Conservation (phyloP, 2,113 vertebrate species). For the Pampusana beccarii region DNA sequence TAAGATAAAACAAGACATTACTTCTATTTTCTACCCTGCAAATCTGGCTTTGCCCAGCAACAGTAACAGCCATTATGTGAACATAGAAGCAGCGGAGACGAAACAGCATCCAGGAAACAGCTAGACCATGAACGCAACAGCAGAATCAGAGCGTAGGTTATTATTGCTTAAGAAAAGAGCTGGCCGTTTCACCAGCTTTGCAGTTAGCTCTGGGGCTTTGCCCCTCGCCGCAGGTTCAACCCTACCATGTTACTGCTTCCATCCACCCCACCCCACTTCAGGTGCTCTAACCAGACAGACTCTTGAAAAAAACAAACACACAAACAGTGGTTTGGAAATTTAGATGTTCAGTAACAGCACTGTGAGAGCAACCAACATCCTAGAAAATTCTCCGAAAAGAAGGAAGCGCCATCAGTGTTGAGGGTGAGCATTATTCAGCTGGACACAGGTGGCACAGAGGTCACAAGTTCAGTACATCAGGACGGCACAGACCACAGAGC, state of each 20-base stretch:
- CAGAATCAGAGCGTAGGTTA: not conserved
- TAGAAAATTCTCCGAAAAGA: not conserved
- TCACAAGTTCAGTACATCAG: accelerated
- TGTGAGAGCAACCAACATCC: not conserved
- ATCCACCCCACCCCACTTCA: not conserved
- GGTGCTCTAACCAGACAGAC: not conserved
- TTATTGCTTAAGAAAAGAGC: not conserved
- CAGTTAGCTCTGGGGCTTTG: not conserved
- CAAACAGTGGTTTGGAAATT: not conserved
- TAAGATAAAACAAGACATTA: conserved; percentile 37
- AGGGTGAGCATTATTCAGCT: not conserved
- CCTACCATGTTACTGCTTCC: not conserved
- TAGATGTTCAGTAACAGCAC: not conserved
- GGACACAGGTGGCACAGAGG: not conserved
- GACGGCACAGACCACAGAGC: not conserved
- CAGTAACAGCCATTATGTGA: not conserved
- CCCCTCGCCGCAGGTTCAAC: not conserved
- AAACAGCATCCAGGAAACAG: not conserved
- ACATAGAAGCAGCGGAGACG: not conserved
- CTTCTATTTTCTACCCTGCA: conserved; percentile 15
- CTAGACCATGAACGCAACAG: not conserved
- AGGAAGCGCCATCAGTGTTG: not conserved
- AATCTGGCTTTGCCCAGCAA: conserved; percentile 35
- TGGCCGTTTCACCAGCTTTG: not conserved
- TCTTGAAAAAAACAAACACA: not conserved